phyloP scores from a whole-genome alignment of 2,888 invertebrate species.

The Phalangium opilio region DNA sequence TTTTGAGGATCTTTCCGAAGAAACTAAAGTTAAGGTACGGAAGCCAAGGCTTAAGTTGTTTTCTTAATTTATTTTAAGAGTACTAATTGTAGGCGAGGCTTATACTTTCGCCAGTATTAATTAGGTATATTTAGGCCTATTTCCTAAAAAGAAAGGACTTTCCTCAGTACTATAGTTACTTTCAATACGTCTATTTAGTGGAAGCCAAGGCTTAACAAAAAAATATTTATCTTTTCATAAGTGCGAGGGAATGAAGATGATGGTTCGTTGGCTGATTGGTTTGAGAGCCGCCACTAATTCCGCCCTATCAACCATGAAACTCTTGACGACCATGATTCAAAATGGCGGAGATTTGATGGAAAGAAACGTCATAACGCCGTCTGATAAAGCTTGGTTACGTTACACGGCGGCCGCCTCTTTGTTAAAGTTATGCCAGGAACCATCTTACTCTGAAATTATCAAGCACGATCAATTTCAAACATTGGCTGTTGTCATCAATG shows the following conservation, averaged over 20 bases:
- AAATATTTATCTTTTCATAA: too few species aligned
- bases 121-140: too few species aligned
- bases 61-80: too few species aligned
- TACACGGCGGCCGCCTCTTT: conserved; percentile 86
- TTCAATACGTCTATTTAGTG: too few species aligned
- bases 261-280: conserved; percentile 90
- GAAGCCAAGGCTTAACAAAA: too few species aligned
- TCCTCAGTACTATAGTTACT: too few species aligned
- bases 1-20: conserved; percentile 72
- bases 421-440: conserved; percentile 92
- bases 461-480: conserved; percentile 89
- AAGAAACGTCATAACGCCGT: conserved; percentile 37
- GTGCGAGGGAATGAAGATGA: conserved; percentile 78
- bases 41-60: too few species aligned
- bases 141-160: too few species aligned
- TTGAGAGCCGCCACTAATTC: conserved; percentile 51
- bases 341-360: conserved; percentile 73
- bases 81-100: too few species aligned
- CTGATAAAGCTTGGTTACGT: conserved; percentile 85
- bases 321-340: conserved; percentile 82
- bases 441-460: conserved; percentile 86
- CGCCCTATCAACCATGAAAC: conserved; percentile 54
- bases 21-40: conserved; percentile 56
- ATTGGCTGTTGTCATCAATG: conserved; percentile 74
- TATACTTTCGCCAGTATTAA: too few species aligned